Base-by-base conservation (phyloP, 2,113 vertebrate species). In the Machaerirhynchus nigripectus region DNA sequence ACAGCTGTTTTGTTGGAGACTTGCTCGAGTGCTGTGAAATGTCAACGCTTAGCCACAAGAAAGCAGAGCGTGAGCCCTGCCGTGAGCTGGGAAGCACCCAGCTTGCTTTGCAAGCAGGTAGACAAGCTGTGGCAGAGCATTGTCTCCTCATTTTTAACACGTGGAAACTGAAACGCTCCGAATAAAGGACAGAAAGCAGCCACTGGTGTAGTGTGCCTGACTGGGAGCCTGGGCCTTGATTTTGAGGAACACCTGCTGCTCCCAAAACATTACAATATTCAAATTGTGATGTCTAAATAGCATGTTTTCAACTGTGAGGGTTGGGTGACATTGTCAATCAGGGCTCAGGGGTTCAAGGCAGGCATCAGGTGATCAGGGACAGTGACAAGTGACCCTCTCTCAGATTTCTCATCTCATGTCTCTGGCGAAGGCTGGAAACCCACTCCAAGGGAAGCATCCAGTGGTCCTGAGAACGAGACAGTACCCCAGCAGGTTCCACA, bases 191-290 rank as follows among this genome's bases (percentile, higher is more conserved):
- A 69, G n/a, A 42, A 3, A 40, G 42, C 39, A 89, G 39, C 35
- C 52, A 16, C 60, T 0, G 0, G 27, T 37, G 18, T 7, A 28
- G 37, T 4, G 9, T 23, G 53, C 5, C 21, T 21, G 33, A 13
- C 1, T 50, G 67, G 59, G 40, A 69, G 52, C 8, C 19, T 11
- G 8, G 16, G 24, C 27, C 24, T 53, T 35, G n/a, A 26, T 56
- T 76, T 24, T 69, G 13, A 23, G 42, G 39, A 68, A 56, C 24
- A 31, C 27, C 8, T 52, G 6, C 46, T 78, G 50, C n/a, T 80
- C 40, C 28, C 42, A 14, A 40, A 85, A 33, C 20, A 20, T 30
- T 56, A 5, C 8, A 55, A 40, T 33, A 64, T 30, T 83, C 15
- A n/a, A 33, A 53, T 10, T 18, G 13, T 13, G 40, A 24, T 24